Evolutionary conservation across 2,888 invertebrate species (phyloP).

Genomic region (Frankliniella intonsa): DNA sequence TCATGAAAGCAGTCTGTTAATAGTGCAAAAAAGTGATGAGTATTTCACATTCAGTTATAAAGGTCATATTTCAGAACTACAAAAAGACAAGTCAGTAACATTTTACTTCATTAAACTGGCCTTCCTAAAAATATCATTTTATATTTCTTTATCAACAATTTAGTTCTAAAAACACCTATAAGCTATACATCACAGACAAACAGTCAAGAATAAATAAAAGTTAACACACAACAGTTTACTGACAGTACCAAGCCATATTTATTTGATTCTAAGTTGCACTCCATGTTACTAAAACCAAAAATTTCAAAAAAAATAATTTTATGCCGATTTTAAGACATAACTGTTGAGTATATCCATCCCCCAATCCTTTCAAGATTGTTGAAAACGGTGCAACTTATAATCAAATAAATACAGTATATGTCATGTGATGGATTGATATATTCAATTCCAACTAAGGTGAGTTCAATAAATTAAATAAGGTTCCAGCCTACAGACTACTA

Average conservation of each 20-base stretch:
- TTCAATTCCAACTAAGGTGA: no score
- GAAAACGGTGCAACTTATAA: no score
- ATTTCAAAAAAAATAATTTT: not conserved
- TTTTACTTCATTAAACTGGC: no score
- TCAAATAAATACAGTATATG: no score
- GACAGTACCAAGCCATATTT: not conserved
- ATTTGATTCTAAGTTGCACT: not conserved
- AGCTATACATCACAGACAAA: constrained; percentile 11
- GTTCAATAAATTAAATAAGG: no score
- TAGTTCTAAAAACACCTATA: not conserved
- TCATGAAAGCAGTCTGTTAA: no score
- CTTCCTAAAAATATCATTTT: not conserved
- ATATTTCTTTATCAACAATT: not conserved
- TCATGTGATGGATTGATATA: no score
- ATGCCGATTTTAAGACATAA: not conserved
- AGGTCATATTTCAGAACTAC: not conserved
- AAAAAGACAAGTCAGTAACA: not conserved
- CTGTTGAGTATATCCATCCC: no score
- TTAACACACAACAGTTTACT: not conserved
- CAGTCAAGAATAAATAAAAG: constrained; percentile 12
- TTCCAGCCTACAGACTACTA: no score
- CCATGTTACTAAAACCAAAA: not conserved
- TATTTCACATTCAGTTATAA: not conserved
- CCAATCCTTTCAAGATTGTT: not conserved
- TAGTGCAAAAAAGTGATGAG: not conserved